phyloP scores from a whole-genome alignment of 35 echinoderm and acorn worm species.

The Patiria miniata region DNA sequence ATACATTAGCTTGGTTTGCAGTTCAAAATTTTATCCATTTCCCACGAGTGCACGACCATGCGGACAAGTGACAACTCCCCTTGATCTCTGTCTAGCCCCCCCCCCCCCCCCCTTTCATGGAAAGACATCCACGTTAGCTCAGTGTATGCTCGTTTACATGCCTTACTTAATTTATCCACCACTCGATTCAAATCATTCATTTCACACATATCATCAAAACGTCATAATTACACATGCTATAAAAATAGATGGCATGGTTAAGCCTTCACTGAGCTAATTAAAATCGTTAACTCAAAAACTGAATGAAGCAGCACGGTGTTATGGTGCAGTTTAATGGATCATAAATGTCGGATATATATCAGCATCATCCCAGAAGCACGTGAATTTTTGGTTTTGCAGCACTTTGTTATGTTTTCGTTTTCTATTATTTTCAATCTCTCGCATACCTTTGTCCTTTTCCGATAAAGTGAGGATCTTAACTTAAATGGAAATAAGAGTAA shows the following conservation, averaged over 20 bases:
- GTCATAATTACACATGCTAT: slow-evolving; percentile 31
- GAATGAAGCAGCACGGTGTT: slow-evolving; percentile 24
- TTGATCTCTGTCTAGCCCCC: neutral
- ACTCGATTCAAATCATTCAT: slow-evolving; percentile 18
- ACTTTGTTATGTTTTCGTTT: neutral
- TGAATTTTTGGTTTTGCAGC: slow-evolving; percentile 13
- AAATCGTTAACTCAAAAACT: slow-evolving; percentile 17
- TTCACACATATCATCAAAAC: slow-evolving; percentile 24
- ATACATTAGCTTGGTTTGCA: slow-evolving; percentile 1
- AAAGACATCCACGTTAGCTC: slow-evolving; percentile 15
- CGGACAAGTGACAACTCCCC: slow-evolving; percentile 9
- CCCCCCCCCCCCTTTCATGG: neutral
- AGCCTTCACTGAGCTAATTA: slow-evolving; percentile 27
- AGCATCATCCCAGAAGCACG: slow-evolving; percentile 29
- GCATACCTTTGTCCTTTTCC: neutral
- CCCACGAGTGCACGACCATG: neutral
- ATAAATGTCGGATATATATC: neutral
- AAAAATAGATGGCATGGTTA: slow-evolving; percentile 41
- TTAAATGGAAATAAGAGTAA: slow-evolving; percentile 4
- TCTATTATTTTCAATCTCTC: neutral
- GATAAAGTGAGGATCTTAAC: slow-evolving; percentile 5
- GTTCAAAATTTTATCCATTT: neutral
- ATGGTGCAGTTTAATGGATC: slow-evolving; percentile 10
- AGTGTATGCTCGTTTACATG: slow-evolving; percentile 15
- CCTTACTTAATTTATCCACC: slow-evolving; percentile 32